Conservation (phyloP, 2,888 invertebrate genomes). For the Bhutanitis thaidina region DNA sequence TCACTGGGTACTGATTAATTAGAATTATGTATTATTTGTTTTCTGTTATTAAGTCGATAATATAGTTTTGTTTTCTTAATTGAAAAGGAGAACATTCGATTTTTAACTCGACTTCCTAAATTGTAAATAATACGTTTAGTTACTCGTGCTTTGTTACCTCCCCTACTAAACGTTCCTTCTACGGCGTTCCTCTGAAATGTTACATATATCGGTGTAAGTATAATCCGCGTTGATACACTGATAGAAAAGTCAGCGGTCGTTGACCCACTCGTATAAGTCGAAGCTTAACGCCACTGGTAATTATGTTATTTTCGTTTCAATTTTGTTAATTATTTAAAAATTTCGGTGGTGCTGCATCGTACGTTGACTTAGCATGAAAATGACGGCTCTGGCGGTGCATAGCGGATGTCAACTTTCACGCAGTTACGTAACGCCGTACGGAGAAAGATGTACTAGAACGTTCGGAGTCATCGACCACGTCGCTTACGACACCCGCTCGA, state of each 20-base stretch:
- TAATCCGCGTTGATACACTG: slow-evolving; percentile 23
- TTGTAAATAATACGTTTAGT: too few relatives aligned
- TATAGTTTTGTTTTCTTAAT: too few relatives aligned
- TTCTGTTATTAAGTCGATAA: too few relatives aligned
- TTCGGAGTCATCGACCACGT: slow-evolving; percentile 78
- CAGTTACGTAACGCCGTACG: slow-evolving; percentile 60
- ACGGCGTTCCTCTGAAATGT: too few relatives aligned
- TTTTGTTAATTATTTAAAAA: slow-evolving; percentile 20
- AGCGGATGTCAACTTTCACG: slow-evolving; percentile 76
- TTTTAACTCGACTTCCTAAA: too few relatives aligned
- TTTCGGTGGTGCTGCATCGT: slow-evolving; percentile 44
- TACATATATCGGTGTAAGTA: slow-evolving; percentile 7
- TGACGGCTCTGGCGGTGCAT: slow-evolving; percentile 38
- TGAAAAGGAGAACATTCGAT: too few relatives aligned
- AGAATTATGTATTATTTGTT: too few relatives aligned
- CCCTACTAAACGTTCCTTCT: too few relatives aligned
- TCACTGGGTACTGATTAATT: too few relatives aligned
- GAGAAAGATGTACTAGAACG: slow-evolving; percentile 72
- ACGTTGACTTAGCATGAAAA: slow-evolving; percentile 39
- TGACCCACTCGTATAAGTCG: slow-evolving; percentile 3
- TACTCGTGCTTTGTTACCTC: too few relatives aligned
- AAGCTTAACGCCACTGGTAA: not conserved
- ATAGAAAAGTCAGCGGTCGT: slow-evolving; percentile 5
- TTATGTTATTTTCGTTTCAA: slow-evolving; percentile 8
- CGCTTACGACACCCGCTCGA: slow-evolving; percentile 67